Percentiles rank a stretch among this genome's conserved stretches.
Conservation (phyloP, 1,140 invertebrate genomes). For the Drosophila baimaii region DNA sequence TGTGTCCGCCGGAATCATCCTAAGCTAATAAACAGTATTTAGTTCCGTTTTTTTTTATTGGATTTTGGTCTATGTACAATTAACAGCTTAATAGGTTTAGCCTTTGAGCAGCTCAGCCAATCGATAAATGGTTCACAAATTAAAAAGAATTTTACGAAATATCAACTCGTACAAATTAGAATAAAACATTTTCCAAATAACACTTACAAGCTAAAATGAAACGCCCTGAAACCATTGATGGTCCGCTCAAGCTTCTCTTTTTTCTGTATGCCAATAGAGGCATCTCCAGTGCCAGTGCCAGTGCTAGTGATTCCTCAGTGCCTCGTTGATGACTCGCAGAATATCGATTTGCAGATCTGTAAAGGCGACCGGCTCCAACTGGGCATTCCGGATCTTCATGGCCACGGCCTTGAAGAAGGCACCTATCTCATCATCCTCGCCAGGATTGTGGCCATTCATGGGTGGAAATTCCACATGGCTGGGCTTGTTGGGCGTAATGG, state of each 20-base stretch:
- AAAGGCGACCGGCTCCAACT: conserved; percentile 76
- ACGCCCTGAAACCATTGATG: conserved; percentile 44
- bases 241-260: background rate
- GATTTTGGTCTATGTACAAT: conserved; percentile 39
- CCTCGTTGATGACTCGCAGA: conserved; percentile 73
- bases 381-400: conserved; percentile 81
- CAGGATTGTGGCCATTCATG: conserved; percentile 17
- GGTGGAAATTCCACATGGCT: conserved; percentile 41
- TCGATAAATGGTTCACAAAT: conserved; percentile 22
- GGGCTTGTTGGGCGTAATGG: conserved; percentile 42
- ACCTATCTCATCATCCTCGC: conserved; percentile 79
- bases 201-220: conserved; percentile 65
- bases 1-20: conserved; percentile 33
- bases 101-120: conserved; percentile 20
- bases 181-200: conserved; percentile 61
- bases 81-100: conserved; percentile 31
- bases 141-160: conserved; percentile 24
- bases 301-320: conserved; percentile 71
- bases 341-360: conserved; percentile 82
- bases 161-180: conserved; percentile 38
- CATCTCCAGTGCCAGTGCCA: background rate
- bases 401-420: conserved; percentile 79
- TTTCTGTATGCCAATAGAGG: background rate
- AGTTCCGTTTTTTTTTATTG: conserved; percentile 12
- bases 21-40: conserved; percentile 50